A percentile compares a stretch with the other conserved stretches of the same genome.
Evolutionary conservation across 1,140 invertebrate species (phyloP).

Genomic region (Bombus impatiens): DNA sequence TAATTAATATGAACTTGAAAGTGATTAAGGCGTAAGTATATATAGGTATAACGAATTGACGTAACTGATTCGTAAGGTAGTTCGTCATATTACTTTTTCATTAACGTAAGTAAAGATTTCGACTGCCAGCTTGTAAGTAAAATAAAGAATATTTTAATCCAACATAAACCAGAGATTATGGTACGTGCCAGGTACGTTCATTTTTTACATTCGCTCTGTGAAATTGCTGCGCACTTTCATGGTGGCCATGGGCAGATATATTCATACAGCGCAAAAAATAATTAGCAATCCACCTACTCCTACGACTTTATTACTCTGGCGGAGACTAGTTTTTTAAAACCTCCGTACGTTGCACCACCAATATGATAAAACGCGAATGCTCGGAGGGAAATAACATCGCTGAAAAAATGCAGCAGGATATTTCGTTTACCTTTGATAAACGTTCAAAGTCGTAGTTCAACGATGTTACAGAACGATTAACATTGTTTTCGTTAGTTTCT

Average conservation of each 20-base stretch:
- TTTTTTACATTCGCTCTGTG: slow-evolving; percentile 21
- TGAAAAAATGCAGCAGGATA: too few species aligned
- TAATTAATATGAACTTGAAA: too few species aligned
- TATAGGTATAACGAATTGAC: not conserved
- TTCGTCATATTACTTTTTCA: not conserved
- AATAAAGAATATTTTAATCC: slow-evolving; percentile 6
- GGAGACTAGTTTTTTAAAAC: not conserved
- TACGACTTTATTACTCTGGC: not conserved
- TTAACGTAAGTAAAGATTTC: slow-evolving; percentile 14
- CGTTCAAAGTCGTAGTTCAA: too few species aligned
- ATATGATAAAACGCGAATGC: not conserved
- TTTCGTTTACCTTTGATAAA: not conserved
- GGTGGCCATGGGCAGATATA: not conserved
- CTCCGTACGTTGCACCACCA: not conserved
- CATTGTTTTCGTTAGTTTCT: too few species aligned
- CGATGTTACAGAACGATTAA: too few species aligned
- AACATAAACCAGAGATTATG: slow-evolving; percentile 29
- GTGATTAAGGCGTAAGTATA: not conserved
- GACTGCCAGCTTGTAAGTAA: not conserved
- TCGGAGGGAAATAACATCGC: not conserved
- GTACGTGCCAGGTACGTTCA: not conserved
- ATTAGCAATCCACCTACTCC: slow-evolving; percentile 5
- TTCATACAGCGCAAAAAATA: slow-evolving; percentile 4
- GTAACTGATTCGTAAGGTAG: not conserved
- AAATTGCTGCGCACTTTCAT: slow-evolving; percentile 26